Evolutionary conservation across 2,797 vertebrate species (phyloP), one percentile per base, ranked within the genome.

Genomic region (Pelobates cultripes): DNA sequence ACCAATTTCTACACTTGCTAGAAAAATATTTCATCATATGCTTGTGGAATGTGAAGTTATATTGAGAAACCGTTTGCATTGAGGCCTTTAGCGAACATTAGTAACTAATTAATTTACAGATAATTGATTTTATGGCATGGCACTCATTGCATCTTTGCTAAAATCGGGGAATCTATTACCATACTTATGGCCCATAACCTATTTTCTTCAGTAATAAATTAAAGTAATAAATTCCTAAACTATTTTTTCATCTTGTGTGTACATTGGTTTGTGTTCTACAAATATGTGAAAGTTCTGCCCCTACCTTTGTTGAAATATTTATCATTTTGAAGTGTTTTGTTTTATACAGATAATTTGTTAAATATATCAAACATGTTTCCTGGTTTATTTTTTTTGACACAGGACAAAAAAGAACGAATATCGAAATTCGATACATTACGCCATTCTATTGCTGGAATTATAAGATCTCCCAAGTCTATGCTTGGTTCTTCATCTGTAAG

Each of bases 391-490:
- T n/a, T 74, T 80, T 86, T 60, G 64, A 40, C 66, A 47, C 86
- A 99, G 97, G 97, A 99, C 79, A 98, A 96, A 80, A 98, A 96
- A 85, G 97, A 98, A 86, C 95, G 90, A 70, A 90, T 95, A 43
- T 99, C 97, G 66, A 97, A 95, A 75, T 96, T 99, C 82, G 97
- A 99, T 85, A 98, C 97, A 1, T 94, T 99, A 82, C 96, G 97
- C n/a, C 96, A 97, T 88, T 99, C 97, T 79, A 95, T 99, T 85
- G 97, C 96, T 6, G 97, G 97, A 69, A 97, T 99, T 87, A 98
- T 99, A 81, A 95, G 96, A n/a, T 93, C 97, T 80, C 96, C 97
- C 74, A 99, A 99, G 89, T 93, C 95, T 45, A 91, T 95, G 84
- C 79, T 98, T 82, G 94, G 95, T 51, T 95, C 97, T 43, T 96